Percentiles rank a stretch among this genome's conserved stretches.
phyloP scores from a whole-genome alignment of 2,797 vertebrate species.

The Cirrhinus mrigala region DNA sequence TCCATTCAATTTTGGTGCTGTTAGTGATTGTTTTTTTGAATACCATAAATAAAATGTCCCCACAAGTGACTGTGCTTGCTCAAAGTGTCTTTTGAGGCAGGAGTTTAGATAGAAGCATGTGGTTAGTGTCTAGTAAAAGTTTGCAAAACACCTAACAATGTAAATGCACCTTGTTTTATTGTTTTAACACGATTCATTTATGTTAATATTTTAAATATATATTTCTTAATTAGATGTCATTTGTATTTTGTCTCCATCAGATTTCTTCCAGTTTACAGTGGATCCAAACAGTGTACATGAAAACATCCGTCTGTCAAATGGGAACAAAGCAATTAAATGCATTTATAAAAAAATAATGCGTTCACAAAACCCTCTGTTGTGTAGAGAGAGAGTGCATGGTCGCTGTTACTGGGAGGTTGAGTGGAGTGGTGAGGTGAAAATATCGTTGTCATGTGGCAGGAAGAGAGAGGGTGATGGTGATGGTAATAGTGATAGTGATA shows the following conservation, averaged over 20 bases:
- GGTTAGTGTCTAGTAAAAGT: too few species aligned
- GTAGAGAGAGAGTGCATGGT: background rate
- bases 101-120: too few species aligned
- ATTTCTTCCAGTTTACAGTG: background rate
- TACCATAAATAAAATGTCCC: too few species aligned
- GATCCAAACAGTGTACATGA: background rate
- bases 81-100: too few species aligned
- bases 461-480: rapidly evolving
- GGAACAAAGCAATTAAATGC: background rate
- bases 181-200: too few species aligned
- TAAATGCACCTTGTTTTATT: too few species aligned
- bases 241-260: background rate
- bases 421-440: rapidly evolving
- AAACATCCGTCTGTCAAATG: background rate
- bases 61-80: too few species aligned
- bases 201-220: background rate
- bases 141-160: too few species aligned
- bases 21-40: too few species aligned
- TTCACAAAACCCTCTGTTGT: conserved; percentile 6
- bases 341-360: rapidly evolving
- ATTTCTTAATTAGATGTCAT: background rate
- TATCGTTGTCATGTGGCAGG: background rate
- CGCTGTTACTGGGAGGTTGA: conserved; percentile 31
- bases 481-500: too few species aligned
- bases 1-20: too few species aligned